These are phyloP conservation scores for Channallabes apus DNA, from an alignment of 2,797 vertebrate genomes.

Conservation along the genomic window DNA sequence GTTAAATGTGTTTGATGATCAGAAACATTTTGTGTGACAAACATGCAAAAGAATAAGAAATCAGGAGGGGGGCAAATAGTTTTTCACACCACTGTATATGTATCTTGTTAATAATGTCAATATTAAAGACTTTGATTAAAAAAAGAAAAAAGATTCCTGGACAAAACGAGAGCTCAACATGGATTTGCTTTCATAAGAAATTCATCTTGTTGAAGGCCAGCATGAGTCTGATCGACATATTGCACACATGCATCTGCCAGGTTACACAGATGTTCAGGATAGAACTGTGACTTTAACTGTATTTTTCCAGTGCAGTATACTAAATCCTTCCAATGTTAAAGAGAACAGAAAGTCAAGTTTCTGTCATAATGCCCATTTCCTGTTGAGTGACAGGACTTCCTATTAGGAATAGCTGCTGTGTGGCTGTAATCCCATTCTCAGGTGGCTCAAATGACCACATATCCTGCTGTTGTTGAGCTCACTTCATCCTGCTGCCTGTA, in stretches of 20 bases:
- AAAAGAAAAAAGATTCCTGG: not conserved
- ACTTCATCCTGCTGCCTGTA: conserved; percentile 53
- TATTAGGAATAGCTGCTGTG: conserved; percentile 33
- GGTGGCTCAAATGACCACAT: conserved; percentile 40
- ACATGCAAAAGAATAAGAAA: no score
- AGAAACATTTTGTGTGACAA: no score
- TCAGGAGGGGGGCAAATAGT: no score
- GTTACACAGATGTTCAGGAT: conserved; percentile 6
- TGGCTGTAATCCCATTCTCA: conserved; percentile 20
- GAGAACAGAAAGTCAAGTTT: not conserved
- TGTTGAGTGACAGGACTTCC: conserved; percentile 60
- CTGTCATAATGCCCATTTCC: conserved; percentile 68
- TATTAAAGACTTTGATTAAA: no score
- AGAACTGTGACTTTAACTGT: not conserved
- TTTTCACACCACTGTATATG: no score
- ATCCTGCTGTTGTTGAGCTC: conserved; percentile 36
- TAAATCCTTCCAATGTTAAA: not conserved
- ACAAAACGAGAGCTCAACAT: not conserved
- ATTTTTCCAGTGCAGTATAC: not conserved
- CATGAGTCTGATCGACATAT: not conserved
- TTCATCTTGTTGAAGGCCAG: not conserved
- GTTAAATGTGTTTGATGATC: no score
- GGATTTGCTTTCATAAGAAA: not conserved
- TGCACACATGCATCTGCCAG: not conserved
- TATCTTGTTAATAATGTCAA: no score